Base-by-base conservation (phyloP, 2,797 vertebrate species). In the Tragelaphus eurycerus region DNA sequence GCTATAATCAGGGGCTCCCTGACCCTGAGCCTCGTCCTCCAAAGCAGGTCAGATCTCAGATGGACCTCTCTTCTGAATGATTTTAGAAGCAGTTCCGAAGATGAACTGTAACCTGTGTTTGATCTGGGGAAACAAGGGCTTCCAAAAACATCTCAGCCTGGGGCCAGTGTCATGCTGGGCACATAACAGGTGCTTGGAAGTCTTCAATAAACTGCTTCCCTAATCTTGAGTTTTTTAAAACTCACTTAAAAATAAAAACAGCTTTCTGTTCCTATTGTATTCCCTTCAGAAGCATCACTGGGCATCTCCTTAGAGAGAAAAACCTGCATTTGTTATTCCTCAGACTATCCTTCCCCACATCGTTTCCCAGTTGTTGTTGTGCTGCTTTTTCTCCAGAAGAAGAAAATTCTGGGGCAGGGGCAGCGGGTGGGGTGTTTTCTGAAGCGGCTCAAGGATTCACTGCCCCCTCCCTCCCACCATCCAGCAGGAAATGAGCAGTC, bases 41-140 rank as follows among this genome's bases (percentile, higher is more conserved):
- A 85, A 64, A 96, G 23, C 43, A 23, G 8, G 6, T 57, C 14
- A 62, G 19, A 34, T 91, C 57, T 94, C 76, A 76, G 60, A n/a
- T 93, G 25, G 16, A 38, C 5, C 34, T 1, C 34, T 55, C 76
- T 83, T 64, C 87, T 19, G 0, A 50, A 38, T 3, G n/a, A 5
- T 57, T 52, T 90, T 50, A 83, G 57, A 95, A 81, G 21, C 50
- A 55, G 13, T 92, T 93, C 52, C 71, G 48, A 78, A 96, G 52
- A 76, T 86, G 55, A 57, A 29, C 52, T 93, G 27, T 7, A 76
- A 25, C n/a, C 59, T 8, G 12, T 43, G 87, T 95, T 94, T 82
- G 11, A 83, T 95, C 48, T 94, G 38, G 83, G 55, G n/a, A 90
- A 82, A 76, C 85, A n/a, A 14, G 10, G 71, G 29, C 88, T 98